Conservation (phyloP, 2,888 invertebrate genomes). For the Tipula helvola region DNA sequence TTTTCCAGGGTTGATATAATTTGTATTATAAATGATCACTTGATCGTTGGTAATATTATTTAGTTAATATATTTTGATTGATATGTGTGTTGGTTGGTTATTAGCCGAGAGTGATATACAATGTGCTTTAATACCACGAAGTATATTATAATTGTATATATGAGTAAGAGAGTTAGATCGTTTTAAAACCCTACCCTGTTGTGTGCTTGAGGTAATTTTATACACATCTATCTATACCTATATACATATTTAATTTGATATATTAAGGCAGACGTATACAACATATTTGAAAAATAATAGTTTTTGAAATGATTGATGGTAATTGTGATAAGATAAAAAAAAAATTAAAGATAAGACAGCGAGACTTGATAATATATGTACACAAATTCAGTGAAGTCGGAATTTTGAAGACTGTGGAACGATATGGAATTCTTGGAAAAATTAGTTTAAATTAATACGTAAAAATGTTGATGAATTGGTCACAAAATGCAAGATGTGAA, state of each 20-base stretch:
- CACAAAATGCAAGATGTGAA: background rate
- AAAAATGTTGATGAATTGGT: background rate
- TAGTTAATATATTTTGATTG: background rate
- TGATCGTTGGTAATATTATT: background rate
- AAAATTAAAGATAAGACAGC: background rate
- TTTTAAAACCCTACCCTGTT: background rate
- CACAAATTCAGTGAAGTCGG: background rate
- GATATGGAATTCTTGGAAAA: background rate
- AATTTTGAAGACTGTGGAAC: background rate
- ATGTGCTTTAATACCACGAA: background rate
- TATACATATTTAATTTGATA: background rate
- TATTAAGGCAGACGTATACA: background rate
- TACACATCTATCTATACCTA: background rate
- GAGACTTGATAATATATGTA: background rate
- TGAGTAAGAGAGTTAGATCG: background rate
- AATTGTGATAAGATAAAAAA: background rate
- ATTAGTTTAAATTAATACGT: background rate
- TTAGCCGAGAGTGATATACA: background rate
- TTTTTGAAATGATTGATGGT: background rate
- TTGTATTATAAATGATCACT: constrained; percentile 4
- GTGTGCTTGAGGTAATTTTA: background rate
- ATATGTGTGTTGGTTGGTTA: background rate
- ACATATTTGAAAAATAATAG: background rate
- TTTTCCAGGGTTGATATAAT: background rate
- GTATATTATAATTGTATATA: background rate